These are phyloP conservation scores for Dendrolimus punctatus DNA, from an alignment of 1,140 invertebrate species.

Conservation along the genomic window DNA sequence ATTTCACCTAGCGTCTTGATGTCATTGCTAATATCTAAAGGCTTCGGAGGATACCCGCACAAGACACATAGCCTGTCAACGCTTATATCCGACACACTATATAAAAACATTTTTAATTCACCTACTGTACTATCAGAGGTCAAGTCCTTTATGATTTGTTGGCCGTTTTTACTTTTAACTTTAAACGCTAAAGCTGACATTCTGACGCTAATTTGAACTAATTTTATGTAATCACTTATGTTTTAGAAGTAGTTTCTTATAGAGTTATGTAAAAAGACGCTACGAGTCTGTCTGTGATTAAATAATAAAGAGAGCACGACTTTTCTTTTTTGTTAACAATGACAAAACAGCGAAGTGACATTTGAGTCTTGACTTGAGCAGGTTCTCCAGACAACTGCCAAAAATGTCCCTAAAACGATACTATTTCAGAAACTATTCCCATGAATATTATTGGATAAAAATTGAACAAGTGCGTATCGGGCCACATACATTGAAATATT, in stretches of 20 bases:
- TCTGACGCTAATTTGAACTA: slow-evolving; percentile 14
- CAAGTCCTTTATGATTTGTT: slow-evolving; percentile 79
- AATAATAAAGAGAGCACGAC: slow-evolving; percentile 46
- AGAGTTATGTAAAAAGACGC: slow-evolving; percentile 32
- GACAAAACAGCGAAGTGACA: slow-evolving; percentile 23
- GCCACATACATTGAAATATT: no score
- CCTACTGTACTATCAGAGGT: slow-evolving; percentile 77
- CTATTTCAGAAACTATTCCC: no score
- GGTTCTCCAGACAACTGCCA: no score
- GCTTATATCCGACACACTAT: slow-evolving; percentile 78
- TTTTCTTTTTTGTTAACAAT: slow-evolving; percentile 33
- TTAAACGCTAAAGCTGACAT: slow-evolving; percentile 77
- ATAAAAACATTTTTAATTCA: slow-evolving; percentile 81
- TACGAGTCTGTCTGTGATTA: slow-evolving; percentile 17
- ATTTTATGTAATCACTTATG: background rate
- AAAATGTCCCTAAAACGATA: no score
- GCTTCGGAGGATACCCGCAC: slow-evolving; percentile 87
- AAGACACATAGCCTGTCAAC: slow-evolving; percentile 79
- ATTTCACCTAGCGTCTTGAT: slow-evolving; percentile 72
- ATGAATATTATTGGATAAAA: no score
- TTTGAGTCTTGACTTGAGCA: background rate
- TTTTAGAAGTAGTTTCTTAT: slow-evolving; percentile 8
- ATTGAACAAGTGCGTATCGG: no score
- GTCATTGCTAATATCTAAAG: slow-evolving; percentile 76
- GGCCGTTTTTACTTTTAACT: slow-evolving; percentile 83